These are phyloP conservation scores for Magallana gigas DNA, from an alignment of 1,140 invertebrate genomes.

Conservation along the genomic window DNA sequence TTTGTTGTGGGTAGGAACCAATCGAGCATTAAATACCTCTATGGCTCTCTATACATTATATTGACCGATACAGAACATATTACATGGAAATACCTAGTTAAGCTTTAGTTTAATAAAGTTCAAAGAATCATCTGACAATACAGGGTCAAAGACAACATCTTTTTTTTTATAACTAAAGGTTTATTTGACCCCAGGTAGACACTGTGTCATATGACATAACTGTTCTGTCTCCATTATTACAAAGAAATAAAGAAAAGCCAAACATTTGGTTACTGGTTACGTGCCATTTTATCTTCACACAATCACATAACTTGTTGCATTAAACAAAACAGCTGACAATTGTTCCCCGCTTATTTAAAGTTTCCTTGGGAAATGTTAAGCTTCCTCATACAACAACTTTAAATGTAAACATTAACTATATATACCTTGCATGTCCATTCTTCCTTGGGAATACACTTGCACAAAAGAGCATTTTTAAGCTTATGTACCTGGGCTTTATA, in stretches of 20 bases:
- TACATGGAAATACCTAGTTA: neutral
- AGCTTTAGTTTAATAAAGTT: neutral
- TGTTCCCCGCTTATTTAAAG: neutral
- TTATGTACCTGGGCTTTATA: neutral
- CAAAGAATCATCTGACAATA: neutral
- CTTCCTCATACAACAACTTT: neutral
- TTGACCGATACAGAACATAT: neutral
- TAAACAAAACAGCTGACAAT: constrained; percentile 11
- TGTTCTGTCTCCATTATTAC: constrained; percentile 2
- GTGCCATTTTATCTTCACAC: constrained; percentile 33
- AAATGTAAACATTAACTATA: neutral
- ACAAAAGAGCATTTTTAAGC: neutral
- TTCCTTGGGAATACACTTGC: neutral
- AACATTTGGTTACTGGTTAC: neutral
- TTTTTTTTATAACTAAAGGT: neutral
- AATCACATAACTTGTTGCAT: neutral
- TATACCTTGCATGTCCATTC: neutral
- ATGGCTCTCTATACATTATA: neutral
- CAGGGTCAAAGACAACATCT: neutral
- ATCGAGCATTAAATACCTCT: constrained; percentile 34
- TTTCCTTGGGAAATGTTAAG: neutral
- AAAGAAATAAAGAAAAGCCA: neutral
- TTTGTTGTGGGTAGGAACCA: constrained; percentile 2
- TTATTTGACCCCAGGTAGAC: neutral
- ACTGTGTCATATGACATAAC: neutral